Conservation (phyloP, 2,797 vertebrate species). For the Lacerta bilineata region DNA sequence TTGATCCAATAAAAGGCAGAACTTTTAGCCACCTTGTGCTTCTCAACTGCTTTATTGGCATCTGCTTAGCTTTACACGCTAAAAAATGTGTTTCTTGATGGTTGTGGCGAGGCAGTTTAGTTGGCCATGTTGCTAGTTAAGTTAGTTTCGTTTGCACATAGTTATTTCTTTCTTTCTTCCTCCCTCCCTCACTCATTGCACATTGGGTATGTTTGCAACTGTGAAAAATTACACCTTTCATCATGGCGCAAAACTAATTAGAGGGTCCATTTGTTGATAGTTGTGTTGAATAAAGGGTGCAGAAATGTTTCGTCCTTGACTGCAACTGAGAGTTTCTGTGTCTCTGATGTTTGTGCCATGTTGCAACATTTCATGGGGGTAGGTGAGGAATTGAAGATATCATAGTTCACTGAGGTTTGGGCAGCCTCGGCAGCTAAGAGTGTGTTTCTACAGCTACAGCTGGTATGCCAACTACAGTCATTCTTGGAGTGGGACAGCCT, state of each 20-base stretch:
- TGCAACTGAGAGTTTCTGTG: slow-evolving; percentile 5
- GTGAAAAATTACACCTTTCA: not conserved
- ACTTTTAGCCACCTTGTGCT: not conserved
- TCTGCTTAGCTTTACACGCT: slow-evolving; percentile 6
- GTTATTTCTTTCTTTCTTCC: not conserved
- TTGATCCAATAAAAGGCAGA: slow-evolving; percentile 1
- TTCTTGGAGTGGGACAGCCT: too few species aligned
- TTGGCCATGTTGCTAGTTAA: slow-evolving; percentile 49
- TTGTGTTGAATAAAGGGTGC: slow-evolving; percentile 1
- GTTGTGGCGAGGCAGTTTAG: not conserved
- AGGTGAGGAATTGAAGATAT: not conserved
- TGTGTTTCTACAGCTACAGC: too few species aligned
- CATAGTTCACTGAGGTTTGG: not conserved
- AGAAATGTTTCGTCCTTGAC: slow-evolving; percentile 5
- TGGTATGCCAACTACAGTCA: too few species aligned
- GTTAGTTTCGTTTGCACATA: slow-evolving; percentile 28
- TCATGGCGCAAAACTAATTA: slow-evolving; percentile 6
- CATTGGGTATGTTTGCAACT: slow-evolving; percentile 25
- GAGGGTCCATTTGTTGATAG: not conserved
- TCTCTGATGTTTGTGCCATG: slow-evolving; percentile 22
- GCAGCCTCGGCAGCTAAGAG: too few species aligned
- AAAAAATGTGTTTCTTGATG: slow-evolving; percentile 1
- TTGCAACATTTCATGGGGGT: not conserved
- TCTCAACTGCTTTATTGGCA: slow-evolving; percentile 25
- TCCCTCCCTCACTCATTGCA: not conserved